Conservation (phyloP, 2,888 invertebrate species). For the Stenodema calcarata region DNA sequence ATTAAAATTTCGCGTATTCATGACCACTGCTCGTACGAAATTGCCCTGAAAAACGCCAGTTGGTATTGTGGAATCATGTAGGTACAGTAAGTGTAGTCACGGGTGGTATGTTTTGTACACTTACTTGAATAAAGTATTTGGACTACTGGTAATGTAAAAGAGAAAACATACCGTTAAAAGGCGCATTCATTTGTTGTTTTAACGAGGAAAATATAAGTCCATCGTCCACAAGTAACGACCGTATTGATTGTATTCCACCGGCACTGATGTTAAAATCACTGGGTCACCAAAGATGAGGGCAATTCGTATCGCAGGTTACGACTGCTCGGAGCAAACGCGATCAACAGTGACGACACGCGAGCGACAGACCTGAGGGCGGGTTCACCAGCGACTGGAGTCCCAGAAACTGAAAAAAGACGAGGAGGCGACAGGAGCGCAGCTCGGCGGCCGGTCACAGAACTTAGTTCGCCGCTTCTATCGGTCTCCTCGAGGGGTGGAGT, state of each 20-base stretch:
- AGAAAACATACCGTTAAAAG: not conserved
- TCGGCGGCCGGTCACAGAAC: not conserved
- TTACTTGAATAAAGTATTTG: too few species aligned
- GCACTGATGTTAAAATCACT: not conserved
- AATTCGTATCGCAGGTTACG: not conserved
- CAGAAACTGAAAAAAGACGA: not conserved
- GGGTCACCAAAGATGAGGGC: not conserved
- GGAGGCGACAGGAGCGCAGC: not conserved
- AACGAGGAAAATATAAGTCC: not conserved
- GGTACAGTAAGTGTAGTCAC: too few species aligned
- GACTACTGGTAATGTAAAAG: too few species aligned
- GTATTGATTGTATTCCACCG: not conserved
- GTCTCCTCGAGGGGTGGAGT: not conserved
- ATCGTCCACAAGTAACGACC: not conserved
- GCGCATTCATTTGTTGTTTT: not conserved
- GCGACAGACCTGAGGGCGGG: not conserved
- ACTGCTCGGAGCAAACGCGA: not conserved
- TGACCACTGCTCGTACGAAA: too few species aligned
- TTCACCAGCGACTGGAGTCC: slow-evolving; percentile 43
- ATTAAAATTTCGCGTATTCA: too few species aligned
- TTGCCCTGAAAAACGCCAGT: too few species aligned
- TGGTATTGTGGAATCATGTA: too few species aligned
- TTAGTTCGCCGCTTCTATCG: not conserved
- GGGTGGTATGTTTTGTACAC: too few species aligned
- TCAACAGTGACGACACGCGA: not conserved